Conservation (phyloP, 2,797 vertebrate species). For the Pogoniulus pusillus region DNA sequence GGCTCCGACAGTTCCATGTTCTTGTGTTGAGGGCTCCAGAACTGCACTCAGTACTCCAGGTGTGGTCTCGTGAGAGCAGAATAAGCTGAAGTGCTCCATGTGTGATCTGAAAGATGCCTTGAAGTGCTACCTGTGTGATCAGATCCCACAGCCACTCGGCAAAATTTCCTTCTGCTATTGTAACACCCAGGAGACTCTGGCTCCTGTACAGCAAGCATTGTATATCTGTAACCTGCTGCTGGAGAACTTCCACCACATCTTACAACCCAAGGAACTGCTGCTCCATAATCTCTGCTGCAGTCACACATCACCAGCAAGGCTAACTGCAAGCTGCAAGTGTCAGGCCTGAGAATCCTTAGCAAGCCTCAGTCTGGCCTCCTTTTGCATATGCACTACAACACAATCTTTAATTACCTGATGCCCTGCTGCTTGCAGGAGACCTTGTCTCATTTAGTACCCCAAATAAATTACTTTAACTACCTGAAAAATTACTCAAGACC, state of each 20-base stretch:
- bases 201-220: background rate
- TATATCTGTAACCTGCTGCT: fast-evolving
- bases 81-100: no score
- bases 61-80: no score
- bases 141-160: background rate
- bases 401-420: background rate
- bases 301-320: background rate
- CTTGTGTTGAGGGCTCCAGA: no score
- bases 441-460: background rate
- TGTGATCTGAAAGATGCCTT: no score
- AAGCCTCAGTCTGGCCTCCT: background rate
- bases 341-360: background rate
- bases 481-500: background rate
- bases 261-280: background rate
- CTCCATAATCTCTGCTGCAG: background rate
- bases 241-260: background rate
- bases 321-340: background rate
- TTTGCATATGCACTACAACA: background rate
- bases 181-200: background rate
- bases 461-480: background rate
- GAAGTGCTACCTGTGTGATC: fast-evolving
- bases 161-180: background rate
- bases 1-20: no score
- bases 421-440: background rate
- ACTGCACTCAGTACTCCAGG: no score